Percentiles rank a stretch among this genome's conserved stretches.
Conservation (phyloP, 2,113 vertebrate species). For the Phoenicopterus ruber region DNA sequence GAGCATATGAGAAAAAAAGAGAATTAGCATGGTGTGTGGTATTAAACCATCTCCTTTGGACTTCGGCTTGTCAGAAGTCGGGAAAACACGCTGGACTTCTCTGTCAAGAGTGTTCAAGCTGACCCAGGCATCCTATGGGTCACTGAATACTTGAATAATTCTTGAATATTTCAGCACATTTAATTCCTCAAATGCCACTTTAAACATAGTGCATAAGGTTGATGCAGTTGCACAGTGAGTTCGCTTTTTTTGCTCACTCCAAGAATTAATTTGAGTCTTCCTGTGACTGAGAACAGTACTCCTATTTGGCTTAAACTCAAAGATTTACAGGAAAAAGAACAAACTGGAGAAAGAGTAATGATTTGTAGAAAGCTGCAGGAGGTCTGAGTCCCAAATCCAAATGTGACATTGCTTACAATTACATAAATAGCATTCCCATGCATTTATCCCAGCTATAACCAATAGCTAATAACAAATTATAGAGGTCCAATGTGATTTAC, state of each 20-base stretch:
- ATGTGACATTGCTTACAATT: conserved; percentile 60
- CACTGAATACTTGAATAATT: not conserved
- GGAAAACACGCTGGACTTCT: not conserved
- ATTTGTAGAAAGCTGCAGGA: conserved; percentile 59
- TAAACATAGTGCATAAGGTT: not conserved
- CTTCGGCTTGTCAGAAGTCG: not conserved
- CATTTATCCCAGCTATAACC: conserved; percentile 70
- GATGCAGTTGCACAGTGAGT: not conserved
- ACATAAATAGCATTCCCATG: conserved; percentile 58
- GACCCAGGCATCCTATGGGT: not conserved
- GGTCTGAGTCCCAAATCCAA: conserved; percentile 52
- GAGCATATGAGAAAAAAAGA: not conserved
- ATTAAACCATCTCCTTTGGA: not conserved
- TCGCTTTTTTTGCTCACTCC: not conserved
- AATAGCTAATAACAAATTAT: conserved; percentile 68
- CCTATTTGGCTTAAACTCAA: conserved; percentile 32
- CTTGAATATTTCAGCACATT: not conserved
- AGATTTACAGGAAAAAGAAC: conserved; percentile 13
- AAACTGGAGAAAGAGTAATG: conserved; percentile 43
- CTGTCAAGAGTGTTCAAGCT: not conserved
- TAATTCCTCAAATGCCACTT: not conserved
- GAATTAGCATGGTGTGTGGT: not conserved
- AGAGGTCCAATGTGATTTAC: conserved; percentile 51
- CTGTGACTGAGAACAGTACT: conserved; percentile 24
- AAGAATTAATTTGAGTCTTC: conserved; percentile 56